Conservation (phyloP, 2,113 vertebrate genomes). For the Varanus komodoensis region DNA sequence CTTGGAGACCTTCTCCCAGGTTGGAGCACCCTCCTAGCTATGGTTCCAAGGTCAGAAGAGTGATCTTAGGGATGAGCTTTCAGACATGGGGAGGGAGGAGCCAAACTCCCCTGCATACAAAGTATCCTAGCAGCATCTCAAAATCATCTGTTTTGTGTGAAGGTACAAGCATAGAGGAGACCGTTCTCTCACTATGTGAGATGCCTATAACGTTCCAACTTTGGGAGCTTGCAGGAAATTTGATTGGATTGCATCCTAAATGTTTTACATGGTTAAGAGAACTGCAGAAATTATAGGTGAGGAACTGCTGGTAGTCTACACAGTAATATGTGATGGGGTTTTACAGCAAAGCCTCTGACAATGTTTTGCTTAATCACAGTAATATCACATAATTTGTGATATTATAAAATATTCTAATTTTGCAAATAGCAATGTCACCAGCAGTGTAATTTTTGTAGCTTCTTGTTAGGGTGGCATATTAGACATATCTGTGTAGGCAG, state of each 20-base stretch:
- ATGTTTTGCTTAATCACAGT: not conserved
- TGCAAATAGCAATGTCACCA: not conserved
- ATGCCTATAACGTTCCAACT: too few relatives aligned
- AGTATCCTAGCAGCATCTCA: too few relatives aligned
- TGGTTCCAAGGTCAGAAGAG: too few relatives aligned
- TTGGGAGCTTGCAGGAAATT: too few relatives aligned
- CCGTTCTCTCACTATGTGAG: too few relatives aligned
- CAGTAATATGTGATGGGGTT: not conserved
- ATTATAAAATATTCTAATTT: not conserved
- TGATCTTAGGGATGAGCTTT: too few relatives aligned
- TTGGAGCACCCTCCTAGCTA: too few relatives aligned
- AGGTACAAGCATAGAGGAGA: too few relatives aligned
- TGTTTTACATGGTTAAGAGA: not conserved
- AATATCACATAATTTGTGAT: not conserved
- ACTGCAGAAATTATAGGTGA: not conserved
- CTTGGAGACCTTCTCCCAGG: too few relatives aligned
- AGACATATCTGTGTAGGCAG: not conserved
- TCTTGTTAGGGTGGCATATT: not conserved
- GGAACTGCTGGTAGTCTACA: not conserved
- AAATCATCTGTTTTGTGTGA: too few relatives aligned
- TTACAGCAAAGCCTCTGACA: not conserved
- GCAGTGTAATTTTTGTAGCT: not conserved
- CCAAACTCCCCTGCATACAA: too few relatives aligned
- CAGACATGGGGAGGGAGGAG: too few relatives aligned
- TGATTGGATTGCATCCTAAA: not conserved